Conservation (phyloP, 2,113 vertebrate species). For the Gnathonemus echidnorhynchus region DNA sequence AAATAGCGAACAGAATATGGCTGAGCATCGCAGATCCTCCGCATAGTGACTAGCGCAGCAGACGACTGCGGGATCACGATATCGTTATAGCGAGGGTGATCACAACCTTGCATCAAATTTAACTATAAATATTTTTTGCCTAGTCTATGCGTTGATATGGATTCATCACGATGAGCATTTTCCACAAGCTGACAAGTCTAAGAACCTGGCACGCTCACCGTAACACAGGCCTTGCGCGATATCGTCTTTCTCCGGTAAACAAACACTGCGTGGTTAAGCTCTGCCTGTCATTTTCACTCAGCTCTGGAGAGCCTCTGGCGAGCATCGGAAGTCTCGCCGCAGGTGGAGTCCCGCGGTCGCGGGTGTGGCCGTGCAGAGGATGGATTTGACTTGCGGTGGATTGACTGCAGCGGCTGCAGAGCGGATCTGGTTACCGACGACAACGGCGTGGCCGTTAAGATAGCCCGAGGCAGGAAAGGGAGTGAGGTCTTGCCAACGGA, state of each 20-base stretch:
- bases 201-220: not conserved
- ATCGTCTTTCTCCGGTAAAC: not conserved
- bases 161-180: not conserved
- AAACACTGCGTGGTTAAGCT: not conserved
- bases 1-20: not conserved
- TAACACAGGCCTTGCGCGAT: no score
- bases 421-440: constrained; percentile 54
- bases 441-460: constrained; percentile 35
- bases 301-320: not conserved
- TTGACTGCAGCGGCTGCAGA: not conserved
- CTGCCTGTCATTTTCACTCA: not conserved
- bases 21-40: not conserved
- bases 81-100: not conserved
- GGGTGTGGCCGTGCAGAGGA: not conserved
- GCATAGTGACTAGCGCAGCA: not conserved
- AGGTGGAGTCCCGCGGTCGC: not conserved
- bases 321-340: not conserved
- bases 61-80: not conserved
- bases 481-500: not conserved
- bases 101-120: not conserved
- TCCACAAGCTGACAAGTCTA: not conserved
- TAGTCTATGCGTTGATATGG: not conserved
- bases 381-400: not conserved
- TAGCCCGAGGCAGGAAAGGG: not conserved
- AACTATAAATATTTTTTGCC: not conserved